Evolutionary conservation across 2,797 vertebrate species (phyloP), one percentile per base, ranked within the genome.

Genomic region (Melanotaenia pygmaea): DNA sequence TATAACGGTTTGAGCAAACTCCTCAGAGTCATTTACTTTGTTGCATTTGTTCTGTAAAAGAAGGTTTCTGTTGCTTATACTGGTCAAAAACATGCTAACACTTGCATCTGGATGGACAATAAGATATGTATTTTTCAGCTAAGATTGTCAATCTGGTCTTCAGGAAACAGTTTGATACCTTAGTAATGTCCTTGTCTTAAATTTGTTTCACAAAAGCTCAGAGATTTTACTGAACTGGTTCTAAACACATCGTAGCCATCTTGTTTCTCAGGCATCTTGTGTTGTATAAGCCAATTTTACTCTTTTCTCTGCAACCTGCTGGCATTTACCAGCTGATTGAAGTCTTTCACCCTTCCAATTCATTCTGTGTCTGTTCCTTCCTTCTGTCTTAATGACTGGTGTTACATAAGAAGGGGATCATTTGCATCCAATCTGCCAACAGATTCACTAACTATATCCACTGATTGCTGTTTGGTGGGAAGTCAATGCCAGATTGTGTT

Each of bases 401-500:
- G 64, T 69, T 61, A 14, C 66, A 26, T 51, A 26, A 64, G 63
- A 84, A 67, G 67, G 34, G 13, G 68, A 68, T 87, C 62, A 45
- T 85, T 82, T 64, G n/a, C 67, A 70, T 64, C 50, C 68, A 32
- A 58, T 43, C 78, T 76, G 73, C 67, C 74, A 24, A 51, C 83
- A 69, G 69, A 80, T 75, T 68, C 73, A 53, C 63, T 53, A 30
- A 76, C 59, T 56, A 59, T 59, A 59, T 73, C 71, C 37, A 34
- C 70, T 74, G 40, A 16, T 70, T 80, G 82, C 58, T 80, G 80
- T 90, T 81, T 84, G 76, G 70, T 26, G 3, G 58, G 32, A 22
- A 45, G 53, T n/a, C 18, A 7, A 20, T 67, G 79, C 64, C 82
- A 79, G 63, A 63, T 40, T 74, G 64, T 67, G 38, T 51, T 14